These are phyloP conservation scores for Triplophysa rosa DNA, from an alignment of 2,113 vertebrate genomes.

Conservation along the genomic window DNA sequence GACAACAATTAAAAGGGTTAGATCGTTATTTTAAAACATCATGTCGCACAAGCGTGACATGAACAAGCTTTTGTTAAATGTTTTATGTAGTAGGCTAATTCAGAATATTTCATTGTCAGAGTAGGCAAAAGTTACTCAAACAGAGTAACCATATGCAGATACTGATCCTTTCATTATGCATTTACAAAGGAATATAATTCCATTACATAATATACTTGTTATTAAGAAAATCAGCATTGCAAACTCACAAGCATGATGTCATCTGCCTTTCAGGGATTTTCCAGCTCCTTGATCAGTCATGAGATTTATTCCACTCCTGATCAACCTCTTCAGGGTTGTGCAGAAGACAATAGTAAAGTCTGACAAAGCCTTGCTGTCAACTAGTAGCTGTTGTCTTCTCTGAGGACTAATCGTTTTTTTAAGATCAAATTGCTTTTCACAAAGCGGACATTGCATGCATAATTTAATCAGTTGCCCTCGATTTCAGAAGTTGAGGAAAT, in stretches of 20 bases:
- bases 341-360: slow-evolving; percentile 45
- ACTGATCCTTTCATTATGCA: neutral
- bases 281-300: neutral
- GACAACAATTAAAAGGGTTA: neutral
- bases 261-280: slow-evolving; percentile 15
- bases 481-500: slow-evolving; percentile 78
- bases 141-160: neutral
- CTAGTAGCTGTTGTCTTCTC: slow-evolving; percentile 43
- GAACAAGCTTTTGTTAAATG: neutral
- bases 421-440: slow-evolving; percentile 68
- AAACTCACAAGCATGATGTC: neutral
- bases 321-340: slow-evolving; percentile 34
- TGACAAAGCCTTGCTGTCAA: slow-evolving; percentile 58
- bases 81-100: neutral
- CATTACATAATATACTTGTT: neutral
- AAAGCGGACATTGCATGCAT: slow-evolving; percentile 71
- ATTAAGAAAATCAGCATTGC: neutral
- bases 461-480: slow-evolving; percentile 76
- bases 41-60: neutral
- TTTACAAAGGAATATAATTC: neutral
- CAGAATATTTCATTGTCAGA: neutral
- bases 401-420: slow-evolving; percentile 65
- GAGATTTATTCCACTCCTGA: slow-evolving; percentile 54
- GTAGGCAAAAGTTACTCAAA: neutral
- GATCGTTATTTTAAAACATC: neutral